Percentiles rank a stretch among this genome's conserved stretches.
Conservation (phyloP, 1,140 invertebrate species). For the Belonocnema kinseyi region DNA sequence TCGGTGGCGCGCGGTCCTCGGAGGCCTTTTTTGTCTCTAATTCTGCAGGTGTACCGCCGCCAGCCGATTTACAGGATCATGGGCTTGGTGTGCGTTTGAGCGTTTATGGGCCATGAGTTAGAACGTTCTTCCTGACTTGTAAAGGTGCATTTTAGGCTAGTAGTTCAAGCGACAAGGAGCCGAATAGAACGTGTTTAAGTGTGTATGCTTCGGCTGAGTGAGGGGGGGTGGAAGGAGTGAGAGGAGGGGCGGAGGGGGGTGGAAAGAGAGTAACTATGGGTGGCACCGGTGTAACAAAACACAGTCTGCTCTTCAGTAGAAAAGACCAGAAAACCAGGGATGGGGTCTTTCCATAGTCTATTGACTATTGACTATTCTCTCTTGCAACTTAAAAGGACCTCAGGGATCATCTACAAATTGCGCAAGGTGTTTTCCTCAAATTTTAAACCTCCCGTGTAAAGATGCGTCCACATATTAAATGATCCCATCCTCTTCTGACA, state of each 20-base stretch:
- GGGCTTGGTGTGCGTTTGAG: constrained; percentile 39
- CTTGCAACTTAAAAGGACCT: no score
- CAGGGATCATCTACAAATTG: no score
- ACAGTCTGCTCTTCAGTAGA: constrained; percentile 43
- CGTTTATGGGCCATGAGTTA: constrained; percentile 31
- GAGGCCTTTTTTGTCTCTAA: constrained; percentile 47
- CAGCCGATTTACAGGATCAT: constrained; percentile 40
- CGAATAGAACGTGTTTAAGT: constrained; percentile 48
- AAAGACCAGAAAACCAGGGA: constrained; percentile 21
- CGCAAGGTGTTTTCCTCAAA: no score
- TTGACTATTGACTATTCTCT: no score
- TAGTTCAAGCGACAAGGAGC: constrained; percentile 20
- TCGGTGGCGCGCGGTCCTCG: constrained; percentile 41
- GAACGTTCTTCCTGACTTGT: not conserved
- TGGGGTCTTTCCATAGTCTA: no score
- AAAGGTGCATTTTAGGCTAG: constrained; percentile 37
- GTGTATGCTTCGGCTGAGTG: constrained; percentile 37
- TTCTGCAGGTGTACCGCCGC: constrained; percentile 51
- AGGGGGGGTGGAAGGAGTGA: constrained; percentile 34
- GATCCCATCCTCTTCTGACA: no score
- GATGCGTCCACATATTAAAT: no score
- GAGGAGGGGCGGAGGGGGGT: constrained; percentile 37
- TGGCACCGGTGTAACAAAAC: constrained; percentile 47
- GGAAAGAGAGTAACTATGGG: constrained; percentile 48
- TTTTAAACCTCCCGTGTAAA: no score